Percentiles rank a stretch among this genome's conserved stretches.
phyloP scores from a whole-genome alignment of 2,888 invertebrate genomes.

The Muscina levida region DNA sequence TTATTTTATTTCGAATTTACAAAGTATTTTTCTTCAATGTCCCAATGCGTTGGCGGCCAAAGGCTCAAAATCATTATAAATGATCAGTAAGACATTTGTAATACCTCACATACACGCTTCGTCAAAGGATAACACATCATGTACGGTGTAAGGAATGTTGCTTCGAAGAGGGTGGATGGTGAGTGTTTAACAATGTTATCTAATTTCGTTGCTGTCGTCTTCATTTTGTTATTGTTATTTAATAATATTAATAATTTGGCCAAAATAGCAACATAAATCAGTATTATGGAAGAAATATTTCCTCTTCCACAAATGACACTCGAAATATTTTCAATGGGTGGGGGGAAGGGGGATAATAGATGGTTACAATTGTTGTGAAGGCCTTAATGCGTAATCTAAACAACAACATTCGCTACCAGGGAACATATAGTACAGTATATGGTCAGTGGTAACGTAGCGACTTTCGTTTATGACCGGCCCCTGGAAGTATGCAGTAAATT shows the following conservation, averaged over 20 bases:
- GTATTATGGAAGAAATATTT: constrained; percentile 39
- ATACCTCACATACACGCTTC: constrained; percentile 39
- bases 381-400: too few relatives aligned
- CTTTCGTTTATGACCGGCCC: too few relatives aligned
- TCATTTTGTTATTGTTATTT: constrained; percentile 13
- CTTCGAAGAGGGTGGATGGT: background rate
- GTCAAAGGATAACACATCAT: background rate
- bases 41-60: background rate
- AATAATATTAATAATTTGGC: constrained; percentile 30
- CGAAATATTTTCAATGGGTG: too few relatives aligned
- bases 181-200: constrained; percentile 16
- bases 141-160: background rate
- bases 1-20: constrained; percentile 54
- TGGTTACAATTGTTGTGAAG: too few relatives aligned
- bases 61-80: constrained; percentile 59
- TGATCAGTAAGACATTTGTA: constrained; percentile 64
- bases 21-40: constrained; percentile 17
- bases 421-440: too few relatives aligned
- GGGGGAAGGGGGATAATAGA: too few relatives aligned
- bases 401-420: too few relatives aligned
- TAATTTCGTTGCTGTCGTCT: background rate
- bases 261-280: constrained; percentile 41
- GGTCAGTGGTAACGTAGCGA: too few relatives aligned
- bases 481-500: too few relatives aligned
- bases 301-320: too few relatives aligned